Evolutionary conservation across 2,113 vertebrate genomes (phyloP), one percentile per base, ranked within the genome.

Genomic region (Neodontobutis hainanensis): DNA sequence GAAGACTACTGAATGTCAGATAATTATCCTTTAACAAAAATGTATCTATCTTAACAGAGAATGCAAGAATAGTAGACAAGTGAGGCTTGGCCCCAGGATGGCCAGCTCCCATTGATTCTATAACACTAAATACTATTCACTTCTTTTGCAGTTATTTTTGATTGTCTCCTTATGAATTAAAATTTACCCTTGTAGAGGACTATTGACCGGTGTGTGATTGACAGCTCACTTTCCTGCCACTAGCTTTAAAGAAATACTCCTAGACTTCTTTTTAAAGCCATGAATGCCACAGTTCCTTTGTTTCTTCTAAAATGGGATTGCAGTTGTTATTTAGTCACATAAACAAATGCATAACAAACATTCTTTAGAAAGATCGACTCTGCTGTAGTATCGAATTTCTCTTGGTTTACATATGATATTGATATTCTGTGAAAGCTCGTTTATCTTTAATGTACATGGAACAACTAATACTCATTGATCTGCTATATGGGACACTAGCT

Each of bases 381-480:
- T 19, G 40, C 14, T 58, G 2, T 12, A 11, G 15, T 5, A 11
- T 58, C 36, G 40, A 16, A 58, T 58, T 58, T 43, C 6, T 35
- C 6, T 11, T 46, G 11, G 14, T 27, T 32, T 27, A 10, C 19
- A 42, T 7, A 43, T 42, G n/a, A 58, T 58, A 58, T 58, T 27
- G 56, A 58, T 58, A 58, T 58, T 42, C 38, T 38, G 15, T 43
- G 56, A 43, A 58, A 58, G 56, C 40, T 58, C 56, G 42, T 58
- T 58, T 43, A 15, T 43, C 38, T 36, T 16, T 36, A 58, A 42
- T 58, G 38, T 43, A n/a, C 55, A 55, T 52, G 50, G 11, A 55
- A 32, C 34, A 58, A 19, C 55, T 58, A 19, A 19, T 5, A 42
- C n/a, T n/a, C 43, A 10, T 34, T 65, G n/a, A 48, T 60, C 38